Evolutionary conservation across 2,888 invertebrate species (phyloP), one percentile per base, ranked within the genome.

Genomic region (Diarsia rubi): DNA sequence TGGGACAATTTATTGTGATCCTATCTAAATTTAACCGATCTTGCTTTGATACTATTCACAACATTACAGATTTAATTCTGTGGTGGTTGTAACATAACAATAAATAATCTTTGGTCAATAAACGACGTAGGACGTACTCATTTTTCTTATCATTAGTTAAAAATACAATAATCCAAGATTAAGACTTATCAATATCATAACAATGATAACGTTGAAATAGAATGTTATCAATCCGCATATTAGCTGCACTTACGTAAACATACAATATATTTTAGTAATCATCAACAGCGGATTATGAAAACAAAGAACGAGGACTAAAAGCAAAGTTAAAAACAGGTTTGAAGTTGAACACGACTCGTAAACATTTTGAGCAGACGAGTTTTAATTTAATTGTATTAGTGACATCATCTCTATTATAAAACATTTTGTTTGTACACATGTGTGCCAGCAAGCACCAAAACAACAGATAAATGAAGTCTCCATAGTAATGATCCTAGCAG

Each of bases 361-460:
- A 81, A 82, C 68, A 83, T 71, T 79, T 83, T 80, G 42, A 85
- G 82, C 75, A 75, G 72, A 72, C 79, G 70, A 74, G 52, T 79
- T 82, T 81, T 83, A 88, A 78, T 84, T 85, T 83, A 86, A 86
- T 86, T 84, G 73, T 87, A 86, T 75, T 82, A 88, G 88, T 93
- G 93, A 92, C 91, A 93, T 93, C 93, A 93, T 87, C 89, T 62
- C 80, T 78, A 80, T 82, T 86, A 85, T 83, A 88, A 89, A 90
- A 89, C 82, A 75, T 74, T 76, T 37, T 79, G 78, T 85, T 83
- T 75, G 73, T 74, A 76, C 73, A 83, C 74, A 85, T 83, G 64
- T 85, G 79, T 85, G 68, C 65, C 31, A 75, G 74, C 79, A 45
- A 76, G 67, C 63, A 81, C 73, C 81, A 87, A 88, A 88, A 87